These are phyloP conservation scores for Protonemura montana DNA, from an alignment of 2,888 invertebrate species.

Conservation along the genomic window DNA sequence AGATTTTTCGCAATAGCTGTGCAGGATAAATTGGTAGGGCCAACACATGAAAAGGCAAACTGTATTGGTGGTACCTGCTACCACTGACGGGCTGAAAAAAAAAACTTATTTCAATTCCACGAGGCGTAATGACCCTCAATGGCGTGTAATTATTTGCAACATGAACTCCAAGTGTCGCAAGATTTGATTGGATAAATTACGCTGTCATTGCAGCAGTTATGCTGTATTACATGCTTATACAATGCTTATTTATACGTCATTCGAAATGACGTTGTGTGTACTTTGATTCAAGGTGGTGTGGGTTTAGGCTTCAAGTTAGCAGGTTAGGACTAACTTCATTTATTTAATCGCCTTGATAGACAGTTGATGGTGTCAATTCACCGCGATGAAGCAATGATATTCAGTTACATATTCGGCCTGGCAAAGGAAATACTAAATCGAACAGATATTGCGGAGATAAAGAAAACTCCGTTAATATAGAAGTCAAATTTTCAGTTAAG, in stretches of 20 bases:
- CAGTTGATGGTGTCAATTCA: neutral
- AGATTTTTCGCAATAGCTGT: neutral
- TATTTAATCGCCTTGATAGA: neutral
- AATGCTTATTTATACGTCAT: neutral
- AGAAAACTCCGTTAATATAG: neutral
- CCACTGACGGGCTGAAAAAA: neutral
- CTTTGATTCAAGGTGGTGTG: conserved; percentile 4
- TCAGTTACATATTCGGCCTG: neutral
- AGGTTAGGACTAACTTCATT: neutral
- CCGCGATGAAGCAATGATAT: neutral
- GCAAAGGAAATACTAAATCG: too few relatives aligned
- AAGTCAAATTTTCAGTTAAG: neutral
- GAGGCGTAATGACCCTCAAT: conserved; percentile 23
- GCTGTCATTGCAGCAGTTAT: neutral
- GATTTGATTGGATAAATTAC: conserved; percentile 26
- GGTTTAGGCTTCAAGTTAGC: neutral
- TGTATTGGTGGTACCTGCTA: neutral
- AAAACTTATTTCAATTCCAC: neutral
- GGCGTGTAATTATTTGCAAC: conserved; percentile 34
- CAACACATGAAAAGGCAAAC: neutral
- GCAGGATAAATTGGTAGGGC: neutral
- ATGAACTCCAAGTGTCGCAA: conserved; percentile 29
- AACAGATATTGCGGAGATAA: neutral
- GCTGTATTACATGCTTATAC: conserved; percentile 12
- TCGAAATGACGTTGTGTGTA: neutral